Base-by-base conservation (phyloP, 2,113 vertebrate genomes). In the Aptenodytes patagonicus region DNA sequence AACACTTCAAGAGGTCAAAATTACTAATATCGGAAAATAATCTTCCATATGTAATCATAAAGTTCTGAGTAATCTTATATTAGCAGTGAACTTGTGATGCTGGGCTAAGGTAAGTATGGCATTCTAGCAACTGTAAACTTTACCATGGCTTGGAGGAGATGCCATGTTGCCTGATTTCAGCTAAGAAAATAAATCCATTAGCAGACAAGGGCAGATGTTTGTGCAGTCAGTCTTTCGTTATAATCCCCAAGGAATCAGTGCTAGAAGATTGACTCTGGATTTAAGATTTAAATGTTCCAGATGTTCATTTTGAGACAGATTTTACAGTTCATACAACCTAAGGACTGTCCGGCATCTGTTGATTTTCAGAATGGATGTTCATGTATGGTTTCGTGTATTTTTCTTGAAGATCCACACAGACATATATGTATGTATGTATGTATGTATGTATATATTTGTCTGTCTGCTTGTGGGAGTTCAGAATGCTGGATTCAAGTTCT, bases 211-310 rank as follows among this genome's bases (percentile, higher is more conserved):
- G 85, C 58, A 97, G 92, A 96, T 97, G 93, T 97, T 97, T 91
- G 26, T 95, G 55, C 69, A 97, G 84, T 93, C 66, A 89, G 66
- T 94, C 87, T 87, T 96, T 97, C 10, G 0, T 80, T 83, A 66
- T 29, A 95, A 80, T 97, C 89, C 52, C 60, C 9, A 31, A 72
- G 26, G 88, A 91, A 57, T 91, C 86, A 71, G 26, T 62, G 58
- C 75, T 93, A 88, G 72, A 83, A 89, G 69, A 93, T 86, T 4
- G 7, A 68, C 68, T 90, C 64, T 96, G 77, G 84, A 97, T 95
- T 93, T 95, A 93, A 89, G 92, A 95, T 91, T 93, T 96, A 87
- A 94, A 95, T 93, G 51, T 95, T 96, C 90, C 83, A 97, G 83
- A 94, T 97, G 93, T 90, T 97, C n/a, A 81, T 93, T 91, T 82